Evolutionary conservation across 2,113 vertebrate genomes (phyloP).

Genomic region (Epinephelus cyanopodus): DNA sequence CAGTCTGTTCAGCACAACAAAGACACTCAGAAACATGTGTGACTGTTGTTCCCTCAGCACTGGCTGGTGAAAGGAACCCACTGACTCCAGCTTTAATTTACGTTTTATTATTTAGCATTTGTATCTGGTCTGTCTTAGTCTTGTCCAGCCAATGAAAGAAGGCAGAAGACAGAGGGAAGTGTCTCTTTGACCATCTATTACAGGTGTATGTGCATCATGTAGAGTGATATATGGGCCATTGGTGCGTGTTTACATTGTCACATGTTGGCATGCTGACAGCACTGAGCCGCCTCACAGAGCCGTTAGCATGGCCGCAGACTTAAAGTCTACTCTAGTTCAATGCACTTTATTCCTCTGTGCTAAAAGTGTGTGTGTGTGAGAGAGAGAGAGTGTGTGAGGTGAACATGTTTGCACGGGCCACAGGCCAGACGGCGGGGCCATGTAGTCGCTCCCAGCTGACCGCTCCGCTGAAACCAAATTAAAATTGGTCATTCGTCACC

Average conservation of each 20-base stretch:
- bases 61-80: not conserved
- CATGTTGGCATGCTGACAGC: not conserved
- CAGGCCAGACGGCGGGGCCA: conserved; percentile 4
- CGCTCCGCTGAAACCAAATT: conserved; percentile 54
- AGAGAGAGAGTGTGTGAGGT: not conserved
- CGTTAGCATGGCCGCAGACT: not conserved
- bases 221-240: not conserved
- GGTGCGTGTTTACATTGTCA: not conserved
- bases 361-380: too few species aligned
- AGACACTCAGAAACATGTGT: conserved; percentile 19
- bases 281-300: too few species aligned
- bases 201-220: not conserved
- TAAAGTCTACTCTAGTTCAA: too few species aligned
- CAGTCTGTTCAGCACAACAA: not conserved
- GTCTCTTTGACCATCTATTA: not conserved
- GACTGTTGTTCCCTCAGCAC: not conserved
- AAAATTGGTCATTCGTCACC: conserved; percentile 63
- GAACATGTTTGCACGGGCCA: conserved; percentile 11
- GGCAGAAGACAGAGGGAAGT: not conserved
- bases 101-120: not conserved
- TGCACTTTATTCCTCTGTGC: too few species aligned
- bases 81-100: not conserved
- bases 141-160: too few species aligned
- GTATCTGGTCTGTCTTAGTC: not conserved
- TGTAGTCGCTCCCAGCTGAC: conserved; percentile 53